Evolutionary conservation across 2,113 vertebrate genomes (phyloP).

Genomic region (Apodemus speciosus): DNA sequence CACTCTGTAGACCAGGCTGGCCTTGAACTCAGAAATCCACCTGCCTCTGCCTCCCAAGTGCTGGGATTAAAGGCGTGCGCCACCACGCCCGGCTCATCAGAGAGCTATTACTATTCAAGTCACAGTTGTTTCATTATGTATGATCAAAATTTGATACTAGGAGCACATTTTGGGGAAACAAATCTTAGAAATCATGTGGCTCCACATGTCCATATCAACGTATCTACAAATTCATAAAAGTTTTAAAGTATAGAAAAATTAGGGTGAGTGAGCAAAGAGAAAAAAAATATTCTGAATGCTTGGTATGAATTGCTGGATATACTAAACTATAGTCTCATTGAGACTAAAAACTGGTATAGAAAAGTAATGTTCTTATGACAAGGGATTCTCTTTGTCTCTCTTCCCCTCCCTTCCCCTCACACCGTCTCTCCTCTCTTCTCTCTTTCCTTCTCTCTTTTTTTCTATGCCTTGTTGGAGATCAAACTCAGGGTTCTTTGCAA

Average conservation of each 20-base stretch:
- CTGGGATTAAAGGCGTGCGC: too few relatives aligned
- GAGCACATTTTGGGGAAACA: neutral
- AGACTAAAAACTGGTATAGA: neutral
- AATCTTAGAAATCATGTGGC: neutral
- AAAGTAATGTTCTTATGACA: slow-evolving; percentile 16
- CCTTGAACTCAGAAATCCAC: too few relatives aligned
- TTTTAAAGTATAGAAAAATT: slow-evolving; percentile 35
- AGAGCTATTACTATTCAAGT: neutral
- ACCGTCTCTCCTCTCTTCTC: neutral
- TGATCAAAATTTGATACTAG: slow-evolving; percentile 13
- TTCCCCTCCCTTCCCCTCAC: neutral
- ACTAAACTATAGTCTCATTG: slow-evolving; percentile 26
- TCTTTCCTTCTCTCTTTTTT: neutral
- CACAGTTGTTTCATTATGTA: neutral
- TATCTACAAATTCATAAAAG: slow-evolving; percentile 33
- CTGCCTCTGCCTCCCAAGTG: too few relatives aligned
- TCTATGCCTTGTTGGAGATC: neutral
- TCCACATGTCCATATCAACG: neutral
- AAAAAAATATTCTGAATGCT: slow-evolving; percentile 19
- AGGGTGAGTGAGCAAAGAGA: neutral
- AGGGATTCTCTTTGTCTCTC: neutral
- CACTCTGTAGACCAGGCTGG: too few relatives aligned
- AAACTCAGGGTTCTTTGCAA: neutral
- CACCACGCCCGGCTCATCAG: too few relatives aligned
- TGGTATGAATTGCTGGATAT: neutral